Evolutionary conservation across 2,113 vertebrate species (phyloP).

Genomic region (Proterorhinus semilunaris): DNA sequence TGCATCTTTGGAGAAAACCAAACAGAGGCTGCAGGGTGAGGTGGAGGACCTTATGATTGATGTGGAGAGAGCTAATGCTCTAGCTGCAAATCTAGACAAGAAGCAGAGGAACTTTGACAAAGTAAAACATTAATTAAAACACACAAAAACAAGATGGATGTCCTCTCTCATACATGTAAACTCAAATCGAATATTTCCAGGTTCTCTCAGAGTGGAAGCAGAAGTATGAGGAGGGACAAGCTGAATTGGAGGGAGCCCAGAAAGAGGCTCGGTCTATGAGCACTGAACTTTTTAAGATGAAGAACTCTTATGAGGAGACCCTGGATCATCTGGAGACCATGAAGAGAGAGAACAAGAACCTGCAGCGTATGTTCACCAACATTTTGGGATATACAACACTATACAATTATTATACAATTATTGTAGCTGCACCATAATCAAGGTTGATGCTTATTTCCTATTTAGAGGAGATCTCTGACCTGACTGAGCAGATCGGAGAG

Average conservation of each 20-base stretch:
- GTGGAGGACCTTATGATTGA: constrained; percentile 78
- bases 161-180: too few species aligned
- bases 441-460: not conserved
- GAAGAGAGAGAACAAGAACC: constrained; percentile 68
- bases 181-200: not conserved
- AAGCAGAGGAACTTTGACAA: constrained; percentile 77
- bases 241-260: constrained; percentile 78
- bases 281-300: constrained; percentile 67
- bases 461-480: constrained; percentile 63
- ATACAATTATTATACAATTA: too few species aligned
- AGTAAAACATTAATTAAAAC: constrained; percentile 19
- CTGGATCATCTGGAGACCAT: constrained; percentile 62
- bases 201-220: constrained; percentile 80
- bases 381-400: too few species aligned
- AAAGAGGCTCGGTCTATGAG: constrained; percentile 72
- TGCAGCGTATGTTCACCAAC: constrained; percentile 49
- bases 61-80: constrained; percentile 72
- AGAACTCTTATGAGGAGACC: constrained; percentile 66
- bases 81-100: constrained; percentile 74
- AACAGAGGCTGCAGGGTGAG: constrained; percentile 72
- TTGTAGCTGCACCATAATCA: too few species aligned
- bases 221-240: constrained; percentile 79
- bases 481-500: constrained; percentile 66
- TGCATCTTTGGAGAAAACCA: constrained; percentile 75
- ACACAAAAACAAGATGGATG: too few species aligned